These are phyloP conservation scores for Scartelaos histophorus DNA, from an alignment of 2,113 vertebrate species.

Conservation along the genomic window DNA sequence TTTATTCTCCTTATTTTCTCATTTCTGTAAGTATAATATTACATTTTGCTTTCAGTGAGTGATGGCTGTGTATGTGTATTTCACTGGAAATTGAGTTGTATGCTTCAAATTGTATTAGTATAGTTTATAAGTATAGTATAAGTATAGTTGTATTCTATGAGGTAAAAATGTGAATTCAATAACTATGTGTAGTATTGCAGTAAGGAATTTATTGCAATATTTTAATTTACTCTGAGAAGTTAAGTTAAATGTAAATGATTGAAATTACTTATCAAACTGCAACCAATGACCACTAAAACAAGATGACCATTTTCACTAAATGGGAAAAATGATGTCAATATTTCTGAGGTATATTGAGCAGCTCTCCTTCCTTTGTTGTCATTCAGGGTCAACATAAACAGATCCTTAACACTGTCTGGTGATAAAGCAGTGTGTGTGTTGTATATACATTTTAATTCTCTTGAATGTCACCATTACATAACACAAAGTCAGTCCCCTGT, in stretches of 20 bases:
- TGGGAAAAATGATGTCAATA: not conserved
- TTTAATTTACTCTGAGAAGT: not conserved
- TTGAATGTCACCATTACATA: conserved; percentile 17
- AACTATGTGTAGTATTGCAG: too few species aligned
- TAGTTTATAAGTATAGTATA: too few species aligned
- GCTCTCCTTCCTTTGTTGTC: conserved; percentile 20
- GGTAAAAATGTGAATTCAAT: too few species aligned
- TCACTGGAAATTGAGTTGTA: not conserved
- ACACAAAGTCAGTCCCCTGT: conserved; percentile 32
- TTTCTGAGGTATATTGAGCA: not conserved
- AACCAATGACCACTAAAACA: not conserved
- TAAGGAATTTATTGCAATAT: too few species aligned
- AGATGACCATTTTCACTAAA: not conserved
- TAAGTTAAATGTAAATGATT: not conserved
- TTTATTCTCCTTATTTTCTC: conserved; percentile 19
- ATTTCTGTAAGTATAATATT: conserved; percentile 42
- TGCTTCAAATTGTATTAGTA: not conserved
- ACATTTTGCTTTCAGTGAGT: conserved; percentile 5
- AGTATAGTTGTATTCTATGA: not conserved
- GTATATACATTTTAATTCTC: conserved; percentile 37
- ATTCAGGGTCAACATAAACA: conserved; percentile 57
- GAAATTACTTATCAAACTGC: not conserved
- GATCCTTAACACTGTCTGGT: conserved; percentile 39
- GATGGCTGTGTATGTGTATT: not conserved
- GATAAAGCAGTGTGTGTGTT: conserved; percentile 49